Conservation (phyloP, 2,113 vertebrate genomes). For the Pangasianodon gigas region DNA sequence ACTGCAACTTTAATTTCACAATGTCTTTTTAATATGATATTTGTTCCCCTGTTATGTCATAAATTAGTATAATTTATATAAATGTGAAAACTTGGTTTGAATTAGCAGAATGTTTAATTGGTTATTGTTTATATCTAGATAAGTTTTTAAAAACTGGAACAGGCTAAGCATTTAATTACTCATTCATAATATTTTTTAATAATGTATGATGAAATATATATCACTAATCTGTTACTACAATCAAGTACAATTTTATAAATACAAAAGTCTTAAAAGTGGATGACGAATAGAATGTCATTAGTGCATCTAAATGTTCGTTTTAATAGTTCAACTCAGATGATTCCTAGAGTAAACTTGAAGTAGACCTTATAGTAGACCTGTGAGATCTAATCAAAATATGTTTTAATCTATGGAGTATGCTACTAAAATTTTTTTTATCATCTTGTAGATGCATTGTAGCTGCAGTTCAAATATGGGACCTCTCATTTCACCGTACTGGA, state of each 20-base stretch:
- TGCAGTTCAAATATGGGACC: conserved; percentile 63
- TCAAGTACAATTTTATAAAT: background rate
- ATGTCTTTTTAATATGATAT: background rate
- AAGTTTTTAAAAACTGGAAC: background rate
- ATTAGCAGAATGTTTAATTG: background rate
- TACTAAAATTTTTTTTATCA: background rate
- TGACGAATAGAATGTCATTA: background rate
- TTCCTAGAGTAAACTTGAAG: background rate
- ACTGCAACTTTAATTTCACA: background rate
- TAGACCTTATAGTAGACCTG: background rate
- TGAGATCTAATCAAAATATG: background rate
- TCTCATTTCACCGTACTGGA: conserved; percentile 70
- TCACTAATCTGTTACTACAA: background rate
- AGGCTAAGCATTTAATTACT: background rate
- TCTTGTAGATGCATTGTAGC: conserved; percentile 73
- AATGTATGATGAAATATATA: background rate
- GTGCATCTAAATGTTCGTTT: background rate
- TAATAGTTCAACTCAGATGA: background rate
- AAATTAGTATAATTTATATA: background rate
- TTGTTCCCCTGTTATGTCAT: background rate
- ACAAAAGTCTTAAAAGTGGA: background rate
- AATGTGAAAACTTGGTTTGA: background rate
- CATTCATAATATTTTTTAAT: background rate
- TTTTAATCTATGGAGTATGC: background rate
- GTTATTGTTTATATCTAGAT: background rate